Evolutionary conservation across 2,113 vertebrate genomes (phyloP).

Genomic region (Phaethornis superciliosus): DNA sequence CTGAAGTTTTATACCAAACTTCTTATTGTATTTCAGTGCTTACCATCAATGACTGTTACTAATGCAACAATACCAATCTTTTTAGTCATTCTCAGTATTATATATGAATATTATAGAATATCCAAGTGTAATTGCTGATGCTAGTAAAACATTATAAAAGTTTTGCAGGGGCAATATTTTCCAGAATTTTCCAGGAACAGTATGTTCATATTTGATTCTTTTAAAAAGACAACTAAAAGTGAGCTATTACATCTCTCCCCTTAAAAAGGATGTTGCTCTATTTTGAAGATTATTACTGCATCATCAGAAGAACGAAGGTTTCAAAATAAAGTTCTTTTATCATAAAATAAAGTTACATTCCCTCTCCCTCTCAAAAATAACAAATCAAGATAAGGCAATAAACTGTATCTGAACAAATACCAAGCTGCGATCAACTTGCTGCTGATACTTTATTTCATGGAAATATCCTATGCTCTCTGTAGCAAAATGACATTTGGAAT

Average conservation of each 20-base stretch:
- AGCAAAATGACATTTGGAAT: neutral
- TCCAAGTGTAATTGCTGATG: neutral
- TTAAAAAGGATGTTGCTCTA: neutral
- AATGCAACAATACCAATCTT: neutral
- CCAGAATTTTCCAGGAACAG: neutral
- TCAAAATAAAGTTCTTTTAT: neutral
- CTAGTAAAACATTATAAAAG: neutral
- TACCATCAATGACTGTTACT: neutral
- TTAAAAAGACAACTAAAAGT: neutral
- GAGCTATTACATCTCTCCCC: rapidly evolving
- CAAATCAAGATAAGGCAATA: neutral
- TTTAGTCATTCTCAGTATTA: neutral
- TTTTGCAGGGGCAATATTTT: neutral
- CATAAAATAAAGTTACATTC: neutral
- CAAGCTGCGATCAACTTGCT: neutral
- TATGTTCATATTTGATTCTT: neutral
- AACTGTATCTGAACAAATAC: neutral
- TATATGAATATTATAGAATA: neutral
- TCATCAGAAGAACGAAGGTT: neutral
- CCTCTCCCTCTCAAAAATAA: neutral
- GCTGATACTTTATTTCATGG: neutral
- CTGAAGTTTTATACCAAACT: neutral
- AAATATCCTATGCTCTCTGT: neutral
- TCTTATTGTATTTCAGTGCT: neutral
- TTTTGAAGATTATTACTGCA: neutral